Evolutionary conservation across 1,140 invertebrate species (phyloP).

Genomic region (Ostrea edulis): DNA sequence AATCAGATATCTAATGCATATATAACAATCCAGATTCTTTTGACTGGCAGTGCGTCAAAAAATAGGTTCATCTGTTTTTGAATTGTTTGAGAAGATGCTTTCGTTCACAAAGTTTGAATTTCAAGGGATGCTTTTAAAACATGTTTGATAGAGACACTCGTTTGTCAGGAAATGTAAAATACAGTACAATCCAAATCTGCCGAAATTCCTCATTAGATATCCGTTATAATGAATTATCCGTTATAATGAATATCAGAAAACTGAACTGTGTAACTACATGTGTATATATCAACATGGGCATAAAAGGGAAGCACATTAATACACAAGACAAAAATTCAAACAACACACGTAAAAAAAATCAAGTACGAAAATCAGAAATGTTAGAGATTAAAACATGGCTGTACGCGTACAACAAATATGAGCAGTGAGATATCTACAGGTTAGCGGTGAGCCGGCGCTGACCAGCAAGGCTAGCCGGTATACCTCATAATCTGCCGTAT

Average conservation of each 20-base stretch:
- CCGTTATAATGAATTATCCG: too few relatives aligned
- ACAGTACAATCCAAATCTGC: not conserved
- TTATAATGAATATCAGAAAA: not conserved
- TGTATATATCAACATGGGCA: not conserved
- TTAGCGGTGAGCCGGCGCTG: not conserved
- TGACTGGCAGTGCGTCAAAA: too few relatives aligned
- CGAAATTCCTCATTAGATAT: not conserved
- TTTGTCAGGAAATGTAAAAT: too few relatives aligned
- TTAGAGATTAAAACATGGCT: not conserved
- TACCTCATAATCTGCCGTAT: constrained; percentile 79
- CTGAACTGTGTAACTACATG: not conserved
- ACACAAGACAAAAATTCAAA: not conserved
- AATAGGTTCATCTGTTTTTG: too few relatives aligned
- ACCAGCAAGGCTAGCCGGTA: not conserved
- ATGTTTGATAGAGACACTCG: too few relatives aligned
- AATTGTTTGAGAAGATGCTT: too few relatives aligned
- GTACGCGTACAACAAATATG: not conserved
- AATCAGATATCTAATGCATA: not conserved
- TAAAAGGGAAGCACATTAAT: not conserved
- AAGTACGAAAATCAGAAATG: not conserved
- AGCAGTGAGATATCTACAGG: not conserved
- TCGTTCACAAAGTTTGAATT: too few relatives aligned
- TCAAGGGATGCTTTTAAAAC: too few relatives aligned
- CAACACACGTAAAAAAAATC: not conserved
- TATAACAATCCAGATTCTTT: not conserved